Base-by-base conservation (phyloP, 2,888 invertebrate species). In the Xiphydria camelus region DNA sequence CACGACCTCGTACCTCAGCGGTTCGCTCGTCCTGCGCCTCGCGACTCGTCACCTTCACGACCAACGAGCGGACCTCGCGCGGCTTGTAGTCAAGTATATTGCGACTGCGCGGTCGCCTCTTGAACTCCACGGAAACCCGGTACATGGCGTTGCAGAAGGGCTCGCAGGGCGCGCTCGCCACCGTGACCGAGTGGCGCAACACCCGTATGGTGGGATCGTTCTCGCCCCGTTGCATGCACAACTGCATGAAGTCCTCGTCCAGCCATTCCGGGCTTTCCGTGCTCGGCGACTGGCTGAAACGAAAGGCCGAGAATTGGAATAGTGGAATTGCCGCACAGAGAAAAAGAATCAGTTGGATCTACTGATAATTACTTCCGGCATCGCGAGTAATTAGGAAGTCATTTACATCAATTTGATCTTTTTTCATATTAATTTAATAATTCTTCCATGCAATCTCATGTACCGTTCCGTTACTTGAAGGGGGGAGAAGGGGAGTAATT, bases 201-300 rank as follows among this genome's bases (percentile, higher is more conserved):
- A 44, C 43, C 22, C 43, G 36, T 23, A 44, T 44, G 9, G 43
- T 44, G 7, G 43, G 43, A 10, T 44, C 43, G 9, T 31, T 37
- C 31, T 44, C 43, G 7, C 38, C 43, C 7, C 37, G 36, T 20
- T 44, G 43, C 43, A 44, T 44, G 6, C 43, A 44, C 2, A 44
- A 37, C 32, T 44, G 43, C n/a, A 44, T 29, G 15, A 44, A 44
- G 23, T 44, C 43, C 7, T 44, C 43, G 38, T 44, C 43, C 21
- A 44, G 38, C 43, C 43, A 44, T 44, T 44, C 43, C 3, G 43
- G 43, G 17, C n/a, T n/a, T n/a, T n/a, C n/a, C n/a, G n/a, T n/a
- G n/a, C n/a, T n/a, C n/a, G n/a, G n/a, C n/a, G n/a, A n/a, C n/a
- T n/a, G n/a, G n/a, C n/a, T n/a, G n/a, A n/a, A n/a, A n/a, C n/a